Percentiles rank a stretch among this genome's conserved stretches.
These are phyloP conservation scores for Neogobius melanostomus DNA, from an alignment of 2,113 vertebrate species.

Conservation along the genomic window DNA sequence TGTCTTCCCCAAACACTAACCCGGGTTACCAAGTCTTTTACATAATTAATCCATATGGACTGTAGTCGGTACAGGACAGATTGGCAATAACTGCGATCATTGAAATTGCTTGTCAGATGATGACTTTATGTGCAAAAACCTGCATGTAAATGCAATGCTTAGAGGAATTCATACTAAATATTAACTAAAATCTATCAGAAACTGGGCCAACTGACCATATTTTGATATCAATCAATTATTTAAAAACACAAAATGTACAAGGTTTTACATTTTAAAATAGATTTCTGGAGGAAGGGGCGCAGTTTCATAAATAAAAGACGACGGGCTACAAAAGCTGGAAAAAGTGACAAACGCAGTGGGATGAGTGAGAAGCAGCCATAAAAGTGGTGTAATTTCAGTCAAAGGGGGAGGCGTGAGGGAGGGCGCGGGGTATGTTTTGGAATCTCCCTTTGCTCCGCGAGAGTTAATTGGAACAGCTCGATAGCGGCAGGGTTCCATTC, in stretches of 20 bases:
- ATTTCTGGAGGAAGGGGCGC: constrained; percentile 38
- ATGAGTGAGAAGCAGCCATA: constrained; percentile 61
- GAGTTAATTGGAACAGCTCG: constrained; percentile 83
- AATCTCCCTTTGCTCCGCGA: constrained; percentile 75
- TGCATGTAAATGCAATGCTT: no score
- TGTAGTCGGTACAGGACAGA: neutral
- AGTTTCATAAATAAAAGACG: constrained; percentile 56
- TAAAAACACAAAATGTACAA: constrained; percentile 46
- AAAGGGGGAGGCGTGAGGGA: constrained; percentile 45
- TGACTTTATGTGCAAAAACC: no score
- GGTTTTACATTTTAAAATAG: constrained; percentile 60
- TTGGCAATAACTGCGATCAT: no score
- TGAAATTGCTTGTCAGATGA: no score
- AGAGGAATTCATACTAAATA: no score
- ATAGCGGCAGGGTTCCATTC: constrained; percentile 84
- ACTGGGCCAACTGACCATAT: constrained; percentile 36
- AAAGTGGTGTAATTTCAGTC: constrained; percentile 65
- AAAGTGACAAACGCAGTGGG: constrained; percentile 59
- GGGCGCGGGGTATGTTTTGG: constrained; percentile 66
- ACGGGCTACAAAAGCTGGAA: constrained; percentile 58
- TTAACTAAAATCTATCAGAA: no score
- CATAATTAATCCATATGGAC: no score
- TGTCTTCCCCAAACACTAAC: no score
- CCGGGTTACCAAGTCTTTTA: no score
- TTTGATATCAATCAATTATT: constrained; percentile 55